phyloP scores from a whole-genome alignment of 2,888 invertebrate genomes.

The Mesorhabditis sp. region DNA sequence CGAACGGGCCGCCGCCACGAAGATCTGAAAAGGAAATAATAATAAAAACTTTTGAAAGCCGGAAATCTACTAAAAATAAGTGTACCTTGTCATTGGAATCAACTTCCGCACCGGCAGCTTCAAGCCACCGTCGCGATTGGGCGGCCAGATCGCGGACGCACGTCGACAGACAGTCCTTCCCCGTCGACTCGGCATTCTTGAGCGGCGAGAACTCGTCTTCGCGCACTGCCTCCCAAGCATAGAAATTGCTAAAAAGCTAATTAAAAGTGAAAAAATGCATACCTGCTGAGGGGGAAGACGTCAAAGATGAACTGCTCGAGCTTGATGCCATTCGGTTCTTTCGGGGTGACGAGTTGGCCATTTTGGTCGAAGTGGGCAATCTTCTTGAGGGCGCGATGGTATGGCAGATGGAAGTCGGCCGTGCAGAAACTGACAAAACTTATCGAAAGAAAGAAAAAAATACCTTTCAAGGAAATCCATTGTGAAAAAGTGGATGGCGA shows the following conservation, averaged over 20 bases:
- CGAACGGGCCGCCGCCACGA: not conserved
- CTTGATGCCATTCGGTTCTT: slow-evolving; percentile 88
- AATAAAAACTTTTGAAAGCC: too few relatives aligned
- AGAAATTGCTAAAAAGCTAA: slow-evolving; percentile 68
- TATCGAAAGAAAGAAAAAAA: not conserved
- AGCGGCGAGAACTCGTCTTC: slow-evolving; percentile 92
- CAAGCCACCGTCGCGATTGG: not conserved
- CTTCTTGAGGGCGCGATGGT: slow-evolving; percentile 96
- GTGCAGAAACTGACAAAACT: slow-evolving; percentile 28
- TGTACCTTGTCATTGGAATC: not conserved
- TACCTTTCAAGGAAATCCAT: slow-evolving; percentile 73
- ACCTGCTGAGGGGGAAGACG: slow-evolving; percentile 86
- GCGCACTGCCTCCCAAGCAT: slow-evolving; percentile 81
- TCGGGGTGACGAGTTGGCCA: slow-evolving; percentile 68
- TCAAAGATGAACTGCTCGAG: slow-evolving; percentile 99
- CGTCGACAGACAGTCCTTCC: slow-evolving; percentile 77
- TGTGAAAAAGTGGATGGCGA: slow-evolving; percentile 96
- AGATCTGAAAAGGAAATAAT: not conserved
- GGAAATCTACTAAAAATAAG: not conserved
- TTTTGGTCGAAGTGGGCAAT: slow-evolving; percentile 75
- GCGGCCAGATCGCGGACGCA: slow-evolving; percentile 25
- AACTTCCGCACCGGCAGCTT: not conserved
- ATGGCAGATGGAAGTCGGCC: slow-evolving; percentile 73
- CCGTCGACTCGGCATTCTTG: slow-evolving; percentile 83
- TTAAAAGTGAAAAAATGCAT: slow-evolving; percentile 38